Conservation (phyloP, 2,797 vertebrate species). For the Enteromius argenteus region DNA sequence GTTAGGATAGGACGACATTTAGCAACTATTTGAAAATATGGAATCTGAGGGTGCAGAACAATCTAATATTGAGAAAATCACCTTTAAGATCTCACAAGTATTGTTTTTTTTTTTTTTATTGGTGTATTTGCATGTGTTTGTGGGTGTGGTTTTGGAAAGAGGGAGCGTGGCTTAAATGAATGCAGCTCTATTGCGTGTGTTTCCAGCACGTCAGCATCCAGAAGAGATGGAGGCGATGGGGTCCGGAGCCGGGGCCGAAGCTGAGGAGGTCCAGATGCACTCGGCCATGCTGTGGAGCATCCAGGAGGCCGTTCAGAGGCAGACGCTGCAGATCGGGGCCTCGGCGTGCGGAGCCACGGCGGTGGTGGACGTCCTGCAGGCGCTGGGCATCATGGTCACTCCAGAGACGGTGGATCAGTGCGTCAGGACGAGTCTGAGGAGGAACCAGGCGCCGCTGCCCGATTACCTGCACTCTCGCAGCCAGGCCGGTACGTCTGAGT, state of each 20-base stretch:
- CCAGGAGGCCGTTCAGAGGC: conserved; percentile 77
- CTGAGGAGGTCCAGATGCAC: conserved; percentile 22
- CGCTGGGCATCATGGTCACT: conserved; percentile 69
- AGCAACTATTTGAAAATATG: too few species aligned
- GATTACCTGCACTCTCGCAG: conserved; percentile 82
- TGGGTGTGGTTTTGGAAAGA: background rate
- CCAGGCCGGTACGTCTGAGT: conserved; percentile 70
- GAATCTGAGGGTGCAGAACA: too few species aligned
- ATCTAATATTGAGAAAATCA: background rate
- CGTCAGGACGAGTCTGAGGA: conserved; percentile 77
- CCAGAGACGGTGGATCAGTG: conserved; percentile 73
- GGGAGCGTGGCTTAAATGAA: background rate
- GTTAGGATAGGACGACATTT: background rate
- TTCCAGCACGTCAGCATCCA: background rate
- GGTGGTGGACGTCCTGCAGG: conserved; percentile 79
- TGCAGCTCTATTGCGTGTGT: background rate
- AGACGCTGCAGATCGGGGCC: conserved; percentile 79
- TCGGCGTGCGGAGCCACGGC: conserved; percentile 83
- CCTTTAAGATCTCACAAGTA: background rate
- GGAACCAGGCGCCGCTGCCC: conserved; percentile 72
- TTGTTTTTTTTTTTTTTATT: background rate
- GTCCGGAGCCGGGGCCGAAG: background rate
- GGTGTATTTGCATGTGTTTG: background rate
- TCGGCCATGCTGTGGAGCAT: conserved; percentile 80
- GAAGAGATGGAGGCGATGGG: conserved; percentile 36